Conservation (phyloP, 2,113 vertebrate genomes). For the Pachycephala philippinensis region DNA sequence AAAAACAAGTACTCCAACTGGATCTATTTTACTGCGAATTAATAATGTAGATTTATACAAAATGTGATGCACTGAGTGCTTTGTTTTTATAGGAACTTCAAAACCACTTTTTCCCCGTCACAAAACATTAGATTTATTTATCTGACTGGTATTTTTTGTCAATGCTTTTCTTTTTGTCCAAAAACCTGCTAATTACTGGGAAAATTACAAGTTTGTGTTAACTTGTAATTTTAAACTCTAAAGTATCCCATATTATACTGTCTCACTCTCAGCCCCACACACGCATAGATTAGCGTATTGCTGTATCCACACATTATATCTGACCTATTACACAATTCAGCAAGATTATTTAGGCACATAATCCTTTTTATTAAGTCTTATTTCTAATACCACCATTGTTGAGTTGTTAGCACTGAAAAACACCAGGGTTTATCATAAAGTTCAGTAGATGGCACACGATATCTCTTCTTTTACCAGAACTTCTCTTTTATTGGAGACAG, state of each 20-base stretch:
- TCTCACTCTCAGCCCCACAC: neutral
- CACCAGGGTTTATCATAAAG: neutral
- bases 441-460: slow-evolving; percentile 36
- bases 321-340: slow-evolving; percentile 28
- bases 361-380: slow-evolving; percentile 33
- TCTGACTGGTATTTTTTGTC: neutral
- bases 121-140: slow-evolving; percentile 42
- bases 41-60: slow-evolving; percentile 78
- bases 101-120: slow-evolving; percentile 26
- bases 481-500: neutral
- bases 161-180: neutral
- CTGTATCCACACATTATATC: neutral
- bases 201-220: slow-evolving; percentile 14
- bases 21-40: slow-evolving; percentile 76
- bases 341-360: slow-evolving; percentile 13
- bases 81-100: slow-evolving; percentile 54
- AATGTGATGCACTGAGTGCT: slow-evolving; percentile 41
- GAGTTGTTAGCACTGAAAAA: neutral
- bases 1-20: slow-evolving; percentile 78
- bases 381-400: neutral
- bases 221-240: slow-evolving; percentile 15
- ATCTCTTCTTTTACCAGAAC: neutral
- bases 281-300: neutral
- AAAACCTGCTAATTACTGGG: neutral
- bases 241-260: neutral